phyloP scores from a whole-genome alignment of 2,888 invertebrate genomes.

The Tipula confusa region DNA sequence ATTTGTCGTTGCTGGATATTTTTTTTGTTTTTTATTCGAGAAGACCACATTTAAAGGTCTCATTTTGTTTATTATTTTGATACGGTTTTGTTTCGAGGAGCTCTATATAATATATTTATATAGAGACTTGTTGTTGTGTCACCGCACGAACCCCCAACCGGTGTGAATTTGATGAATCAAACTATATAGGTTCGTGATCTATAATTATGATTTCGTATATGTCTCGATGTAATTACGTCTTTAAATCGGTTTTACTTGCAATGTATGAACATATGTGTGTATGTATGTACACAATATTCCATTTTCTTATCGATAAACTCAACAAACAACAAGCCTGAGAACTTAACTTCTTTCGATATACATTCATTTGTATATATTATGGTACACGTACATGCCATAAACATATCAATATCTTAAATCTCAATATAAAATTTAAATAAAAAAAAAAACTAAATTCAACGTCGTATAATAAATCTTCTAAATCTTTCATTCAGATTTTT shows the following conservation, averaged over 20 bases:
- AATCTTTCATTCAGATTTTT: conserved; percentile 12
- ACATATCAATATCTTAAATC: not conserved
- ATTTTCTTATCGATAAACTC: not conserved
- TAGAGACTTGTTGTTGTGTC: not conserved
- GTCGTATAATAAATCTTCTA: not conserved
- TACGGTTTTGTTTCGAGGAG: not conserved
- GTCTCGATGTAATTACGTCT: not conserved
- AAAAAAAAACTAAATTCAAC: not conserved
- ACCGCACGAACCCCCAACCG: conserved; percentile 12
- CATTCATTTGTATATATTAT: too few species aligned
- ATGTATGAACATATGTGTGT: not conserved
- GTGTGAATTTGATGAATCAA: conserved; percentile 6
- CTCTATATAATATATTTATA: not conserved
- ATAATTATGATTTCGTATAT: not conserved
- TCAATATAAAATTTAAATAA: not conserved
- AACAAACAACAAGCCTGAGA: conserved; percentile 13
- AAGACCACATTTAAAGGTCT: not conserved
- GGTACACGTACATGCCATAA: not conserved
- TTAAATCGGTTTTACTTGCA: not conserved
- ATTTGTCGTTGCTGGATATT: not conserved
- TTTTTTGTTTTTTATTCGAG: not conserved
- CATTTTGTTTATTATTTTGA: not conserved
- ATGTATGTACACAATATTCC: not conserved
- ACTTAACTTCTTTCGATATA: not conserved
- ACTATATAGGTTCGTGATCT: not conserved